Conservation (phyloP, 2,888 invertebrate species). For the Synergus umbraculus region DNA sequence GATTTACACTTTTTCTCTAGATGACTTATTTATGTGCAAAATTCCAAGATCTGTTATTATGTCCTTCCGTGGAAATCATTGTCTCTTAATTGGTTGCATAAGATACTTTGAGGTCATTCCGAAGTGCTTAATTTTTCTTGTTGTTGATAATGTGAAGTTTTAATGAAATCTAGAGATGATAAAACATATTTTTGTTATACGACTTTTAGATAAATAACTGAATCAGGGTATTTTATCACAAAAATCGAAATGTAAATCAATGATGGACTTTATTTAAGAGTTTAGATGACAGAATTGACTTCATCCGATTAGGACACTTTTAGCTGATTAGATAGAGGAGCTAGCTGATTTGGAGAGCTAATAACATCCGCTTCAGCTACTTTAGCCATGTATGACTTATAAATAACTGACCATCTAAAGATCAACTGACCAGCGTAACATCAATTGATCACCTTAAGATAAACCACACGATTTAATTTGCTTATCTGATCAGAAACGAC, state of each 20-base stretch:
- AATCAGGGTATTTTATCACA: neutral
- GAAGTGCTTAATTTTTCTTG: conserved; percentile 17
- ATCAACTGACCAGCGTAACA: too few relatives aligned
- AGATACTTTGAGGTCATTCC: conserved; percentile 3
- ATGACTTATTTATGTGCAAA: neutral
- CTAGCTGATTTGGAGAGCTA: neutral
- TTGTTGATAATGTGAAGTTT: neutral
- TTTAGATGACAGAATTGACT: neutral
- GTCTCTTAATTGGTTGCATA: conserved; percentile 34
- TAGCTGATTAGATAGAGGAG: neutral
- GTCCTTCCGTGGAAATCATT: conserved; percentile 2
- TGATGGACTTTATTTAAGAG: neutral
- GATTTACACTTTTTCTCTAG: neutral
- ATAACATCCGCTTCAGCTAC: neutral
- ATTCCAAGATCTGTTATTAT: neutral
- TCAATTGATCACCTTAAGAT: too few relatives aligned
- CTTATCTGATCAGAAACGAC: too few relatives aligned
- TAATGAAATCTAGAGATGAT: neutral
- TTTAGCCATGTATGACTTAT: neutral
- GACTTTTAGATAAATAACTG: neutral
- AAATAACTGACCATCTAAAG: too few relatives aligned
- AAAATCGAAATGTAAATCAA: neutral
- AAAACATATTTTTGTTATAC: neutral
- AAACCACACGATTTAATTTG: too few relatives aligned
- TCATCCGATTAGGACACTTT: neutral